phyloP scores from a whole-genome alignment of 2,797 vertebrate genomes.

The Lepilemur ruficaudatus region DNA sequence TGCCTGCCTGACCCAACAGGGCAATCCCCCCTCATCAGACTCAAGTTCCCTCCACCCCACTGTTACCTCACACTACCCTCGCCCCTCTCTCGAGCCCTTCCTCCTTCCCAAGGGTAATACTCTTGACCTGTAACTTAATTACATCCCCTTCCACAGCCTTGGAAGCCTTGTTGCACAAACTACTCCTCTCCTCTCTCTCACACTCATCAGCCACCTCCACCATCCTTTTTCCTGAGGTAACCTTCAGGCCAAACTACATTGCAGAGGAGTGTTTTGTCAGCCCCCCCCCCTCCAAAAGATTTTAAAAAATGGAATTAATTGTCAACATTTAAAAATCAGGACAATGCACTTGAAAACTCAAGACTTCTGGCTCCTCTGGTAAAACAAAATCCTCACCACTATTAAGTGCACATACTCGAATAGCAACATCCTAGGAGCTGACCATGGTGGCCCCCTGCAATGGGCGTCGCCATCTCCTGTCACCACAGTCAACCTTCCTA shows the following conservation, averaged over 20 bases:
- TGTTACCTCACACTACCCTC: neutral
- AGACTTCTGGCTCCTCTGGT: neutral
- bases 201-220: neutral
- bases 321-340: constrained; percentile 17
- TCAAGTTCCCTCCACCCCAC: neutral
- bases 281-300: neutral
- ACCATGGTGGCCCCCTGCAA: neutral
- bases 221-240: neutral
- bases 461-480: neutral
- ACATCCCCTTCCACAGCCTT: neutral
- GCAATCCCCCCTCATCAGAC: neutral
- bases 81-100: neutral
- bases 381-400: neutral
- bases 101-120: neutral
- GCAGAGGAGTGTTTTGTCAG: neutral
- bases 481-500: neutral
- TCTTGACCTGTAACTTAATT: neutral
- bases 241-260: neutral
- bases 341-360: constrained; percentile 9
- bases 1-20: neutral
- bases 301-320: neutral
- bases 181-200: neutral
- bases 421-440: neutral
- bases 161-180: neutral
- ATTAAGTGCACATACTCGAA: neutral